Base-by-base conservation (phyloP, 2,888 invertebrate species). In the Drosophila diplacantha region DNA sequence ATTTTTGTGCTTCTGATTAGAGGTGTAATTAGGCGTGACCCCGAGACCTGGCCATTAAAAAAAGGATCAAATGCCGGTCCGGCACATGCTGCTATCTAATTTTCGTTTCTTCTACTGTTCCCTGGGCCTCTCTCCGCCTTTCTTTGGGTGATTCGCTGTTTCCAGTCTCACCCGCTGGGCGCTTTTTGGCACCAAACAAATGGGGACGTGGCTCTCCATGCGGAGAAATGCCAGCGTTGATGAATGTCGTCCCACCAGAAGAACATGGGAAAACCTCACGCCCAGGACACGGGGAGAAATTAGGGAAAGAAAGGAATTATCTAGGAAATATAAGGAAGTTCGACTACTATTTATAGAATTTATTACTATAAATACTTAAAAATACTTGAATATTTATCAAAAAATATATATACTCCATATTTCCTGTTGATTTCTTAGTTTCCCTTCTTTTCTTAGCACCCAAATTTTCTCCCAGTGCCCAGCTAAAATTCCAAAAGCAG, bases 21-120 rank as follows among this genome's bases (percentile, higher is more conserved):
- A 75, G 69, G 73, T 73, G 67, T 81, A 81, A 81, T 81, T 81
- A 81, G 80, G 74, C 76, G 71, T 50, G 63, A 51, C 51, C 71
- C 67, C 55, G 43, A 41, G 74, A 69, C 77, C 18, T 24, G 38
- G 44, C 9, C 24, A 34, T 29, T 39, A 55, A 38, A 14, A 41
- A 24, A 39, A 59, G 83, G 83, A 79, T 79, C 78, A 83, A 83
- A 83, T 83, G 82, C 54, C 52, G 57, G 59, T 63, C 22, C 46
- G 38, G 67, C 54, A 32, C 69, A 69, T 32, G 39, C 75, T 75
- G 67, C 81, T 76, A 82, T 77, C 77, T 77, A 82, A 82, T 77
- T 77, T 77, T 55, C 56, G 52, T 64, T 60, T 58, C n/a, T 29
- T 29, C 18, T 1, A 18, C 29, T 18, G 18, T 14, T 14, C 24